Evolutionary conservation across 2,113 vertebrate genomes (phyloP).

Genomic region (Mesocricetus auratus): DNA sequence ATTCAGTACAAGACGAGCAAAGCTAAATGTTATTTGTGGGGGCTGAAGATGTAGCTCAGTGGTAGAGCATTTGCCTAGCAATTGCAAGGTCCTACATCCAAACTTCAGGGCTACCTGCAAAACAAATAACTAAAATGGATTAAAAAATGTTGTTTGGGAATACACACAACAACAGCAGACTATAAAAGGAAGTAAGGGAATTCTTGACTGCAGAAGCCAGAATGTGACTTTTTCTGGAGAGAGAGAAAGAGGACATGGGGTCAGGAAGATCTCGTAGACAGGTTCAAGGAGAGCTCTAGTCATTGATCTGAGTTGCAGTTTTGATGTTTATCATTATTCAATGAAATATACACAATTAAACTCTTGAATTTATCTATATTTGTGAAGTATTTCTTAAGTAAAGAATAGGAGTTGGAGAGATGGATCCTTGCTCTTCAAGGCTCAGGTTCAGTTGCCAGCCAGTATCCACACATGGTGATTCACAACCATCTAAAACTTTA

Average conservation of each 20-base stretch:
- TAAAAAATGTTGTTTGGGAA: not conserved
- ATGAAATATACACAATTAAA: not conserved
- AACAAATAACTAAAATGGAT: not conserved
- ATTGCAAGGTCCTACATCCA: not conserved
- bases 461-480: not conserved
- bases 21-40: not conserved
- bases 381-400: not conserved
- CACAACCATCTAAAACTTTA: not conserved
- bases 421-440: not conserved
- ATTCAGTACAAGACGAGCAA: constrained; percentile 4
- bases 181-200: not conserved
- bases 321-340: constrained; percentile 24
- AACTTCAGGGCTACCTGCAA: too few species aligned
- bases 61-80: not conserved
- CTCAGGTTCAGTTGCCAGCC: not conserved
- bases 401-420: not conserved
- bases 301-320: not conserved
- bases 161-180: not conserved
- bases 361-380: not conserved
- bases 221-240: not conserved
- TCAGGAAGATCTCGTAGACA: not conserved
- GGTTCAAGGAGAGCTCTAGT: not conserved
- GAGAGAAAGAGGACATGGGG: not conserved
- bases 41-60: not conserved
- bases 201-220: not conserved